Conservation (phyloP, 2,888 invertebrate species). For the Aromia moschata region DNA sequence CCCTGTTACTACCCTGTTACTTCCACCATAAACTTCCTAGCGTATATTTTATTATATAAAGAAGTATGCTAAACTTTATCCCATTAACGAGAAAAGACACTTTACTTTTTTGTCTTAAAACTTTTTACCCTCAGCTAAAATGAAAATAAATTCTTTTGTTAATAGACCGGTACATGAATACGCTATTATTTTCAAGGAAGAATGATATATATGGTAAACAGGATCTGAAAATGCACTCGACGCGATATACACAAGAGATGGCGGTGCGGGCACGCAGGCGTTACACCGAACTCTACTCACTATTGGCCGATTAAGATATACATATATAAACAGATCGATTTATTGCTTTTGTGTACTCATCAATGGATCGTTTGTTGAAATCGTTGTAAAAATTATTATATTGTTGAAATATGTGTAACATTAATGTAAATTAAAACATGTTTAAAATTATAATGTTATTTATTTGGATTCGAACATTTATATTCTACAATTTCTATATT, state of each 20-base stretch:
- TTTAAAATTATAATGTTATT: too few species aligned
- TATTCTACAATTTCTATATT: too few species aligned
- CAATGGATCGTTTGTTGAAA: neutral
- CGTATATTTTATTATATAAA: constrained; percentile 3
- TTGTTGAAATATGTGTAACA: too few species aligned
- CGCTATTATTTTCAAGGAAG: constrained; percentile 67
- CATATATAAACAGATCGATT: constrained; percentile 35
- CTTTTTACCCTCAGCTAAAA: constrained; percentile 50
- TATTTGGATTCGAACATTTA: too few species aligned
- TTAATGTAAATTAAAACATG: too few species aligned
- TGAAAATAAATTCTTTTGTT: constrained; percentile 68
- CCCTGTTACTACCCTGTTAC: neutral
- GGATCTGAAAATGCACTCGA: constrained; percentile 64
- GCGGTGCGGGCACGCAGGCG: constrained; percentile 28
- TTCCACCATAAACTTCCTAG: neutral
- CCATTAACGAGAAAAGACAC: constrained; percentile 37
- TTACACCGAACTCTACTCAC: constrained; percentile 54
- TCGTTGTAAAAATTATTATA: neutral
- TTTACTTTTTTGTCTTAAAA: constrained; percentile 34
- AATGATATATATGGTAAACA: constrained; percentile 65
- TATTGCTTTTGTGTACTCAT: constrained; percentile 6
- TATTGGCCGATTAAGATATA: constrained; percentile 47
- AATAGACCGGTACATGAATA: constrained; percentile 67
- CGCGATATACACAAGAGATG: constrained; percentile 40
- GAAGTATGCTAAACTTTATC: constrained; percentile 32